Conservation (phyloP, 2,113 vertebrate genomes). For the Platycercus adscitus region DNA sequence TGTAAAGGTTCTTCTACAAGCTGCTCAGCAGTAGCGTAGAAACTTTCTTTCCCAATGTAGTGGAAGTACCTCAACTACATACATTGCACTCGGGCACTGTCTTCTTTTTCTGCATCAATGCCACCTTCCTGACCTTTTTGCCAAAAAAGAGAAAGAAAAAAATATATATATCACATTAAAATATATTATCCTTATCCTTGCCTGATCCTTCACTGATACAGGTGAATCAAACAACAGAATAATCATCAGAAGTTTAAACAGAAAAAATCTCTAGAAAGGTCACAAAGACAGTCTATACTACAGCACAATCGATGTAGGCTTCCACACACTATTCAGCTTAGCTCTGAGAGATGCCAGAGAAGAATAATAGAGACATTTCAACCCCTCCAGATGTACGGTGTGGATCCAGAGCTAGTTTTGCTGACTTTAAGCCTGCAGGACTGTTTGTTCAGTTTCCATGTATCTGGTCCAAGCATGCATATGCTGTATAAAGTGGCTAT, state of each 20-base stretch:
- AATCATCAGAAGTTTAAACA: constrained; percentile 55
- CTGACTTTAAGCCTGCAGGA: constrained; percentile 46
- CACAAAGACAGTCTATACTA: constrained; percentile 59
- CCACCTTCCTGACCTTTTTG: neutral
- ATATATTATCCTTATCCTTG: constrained; percentile 69
- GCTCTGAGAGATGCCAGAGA: neutral
- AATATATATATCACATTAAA: constrained; percentile 33
- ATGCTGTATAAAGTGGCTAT: constrained; percentile 68
- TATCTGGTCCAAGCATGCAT: constrained; percentile 54
- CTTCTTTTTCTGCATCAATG: constrained; percentile 15
- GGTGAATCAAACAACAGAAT: constrained; percentile 69
- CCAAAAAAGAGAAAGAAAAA: constrained; percentile 15
- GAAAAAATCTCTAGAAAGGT: constrained; percentile 45
- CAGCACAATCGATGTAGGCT: constrained; percentile 53
- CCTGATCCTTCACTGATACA: constrained; percentile 71
- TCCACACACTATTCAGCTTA: neutral
- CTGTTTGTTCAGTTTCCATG: constrained; percentile 36
- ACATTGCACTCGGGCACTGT: constrained; percentile 33
- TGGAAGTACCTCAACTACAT: neutral
- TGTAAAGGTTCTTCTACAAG: neutral
- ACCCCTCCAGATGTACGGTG: neutral
- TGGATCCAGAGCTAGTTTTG: neutral
- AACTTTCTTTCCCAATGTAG: constrained; percentile 30
- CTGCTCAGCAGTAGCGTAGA: constrained; percentile 28
- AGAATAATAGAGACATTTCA: neutral